Conservation (phyloP, 2,888 invertebrate genomes). For the Eulithis prunata region DNA sequence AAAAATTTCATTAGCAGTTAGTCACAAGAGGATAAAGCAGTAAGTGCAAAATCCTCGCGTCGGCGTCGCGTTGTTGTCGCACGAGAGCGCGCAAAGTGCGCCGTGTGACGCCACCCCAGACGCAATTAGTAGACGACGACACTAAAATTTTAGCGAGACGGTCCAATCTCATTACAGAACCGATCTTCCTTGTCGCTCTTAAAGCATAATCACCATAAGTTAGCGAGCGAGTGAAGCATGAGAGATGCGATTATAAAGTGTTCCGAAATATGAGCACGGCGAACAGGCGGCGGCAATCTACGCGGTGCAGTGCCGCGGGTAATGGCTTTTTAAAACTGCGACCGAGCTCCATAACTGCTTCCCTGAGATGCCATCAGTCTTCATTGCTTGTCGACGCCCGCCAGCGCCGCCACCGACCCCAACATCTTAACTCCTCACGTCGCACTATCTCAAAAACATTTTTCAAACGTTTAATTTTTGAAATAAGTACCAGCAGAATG, state of each 20-base stretch:
- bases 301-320: conserved; percentile 79
- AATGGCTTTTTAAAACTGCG: conserved; percentile 85
- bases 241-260: conserved; percentile 84
- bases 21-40: conserved; percentile 56
- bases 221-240: conserved; percentile 81
- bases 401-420: conserved; percentile 59
- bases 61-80: conserved; percentile 42
- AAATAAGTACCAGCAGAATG: conserved; percentile 17
- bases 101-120: conserved; percentile 61
- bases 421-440: conserved; percentile 78
- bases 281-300: conserved; percentile 71
- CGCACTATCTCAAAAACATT: conserved; percentile 65
- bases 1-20: conserved; percentile 66
- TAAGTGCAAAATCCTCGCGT: conserved; percentile 43
- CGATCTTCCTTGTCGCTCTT: conserved; percentile 83
- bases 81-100: conserved; percentile 39
- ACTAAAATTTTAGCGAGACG: conserved; percentile 82
- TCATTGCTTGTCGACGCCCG: conserved; percentile 84
- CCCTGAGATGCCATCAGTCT: conserved; percentile 82
- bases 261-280: conserved; percentile 80
- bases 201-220: conserved; percentile 84
- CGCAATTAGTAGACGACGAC: conserved; percentile 80
- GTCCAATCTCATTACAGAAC: conserved; percentile 82
- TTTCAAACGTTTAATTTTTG: conserved; percentile 66
- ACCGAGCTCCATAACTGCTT: conserved; percentile 84